phyloP scores from a whole-genome alignment of 2,888 invertebrate species.

The Amphipoea oculea region DNA sequence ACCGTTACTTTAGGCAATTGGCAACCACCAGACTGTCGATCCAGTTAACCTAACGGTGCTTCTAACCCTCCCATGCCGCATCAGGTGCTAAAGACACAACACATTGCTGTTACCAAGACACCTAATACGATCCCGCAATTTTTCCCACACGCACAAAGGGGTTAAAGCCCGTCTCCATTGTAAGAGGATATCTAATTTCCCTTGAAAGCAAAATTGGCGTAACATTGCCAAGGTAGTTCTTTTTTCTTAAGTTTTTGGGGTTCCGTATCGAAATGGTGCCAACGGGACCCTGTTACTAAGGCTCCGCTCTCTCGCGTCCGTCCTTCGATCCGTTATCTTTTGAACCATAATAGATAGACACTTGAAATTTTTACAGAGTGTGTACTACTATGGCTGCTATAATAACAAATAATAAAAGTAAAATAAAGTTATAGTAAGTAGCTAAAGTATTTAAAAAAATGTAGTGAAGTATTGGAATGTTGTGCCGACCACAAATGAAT shows the following conservation, averaged over 20 bases:
- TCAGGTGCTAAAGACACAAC: slow-evolving; percentile 71
- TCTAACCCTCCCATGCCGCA: slow-evolving; percentile 62
- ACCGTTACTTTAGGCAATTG: slow-evolving; percentile 50
- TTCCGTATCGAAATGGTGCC: background rate
- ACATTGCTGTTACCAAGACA: slow-evolving; percentile 72
- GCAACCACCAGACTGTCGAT: slow-evolving; percentile 13
- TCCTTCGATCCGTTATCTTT: background rate
- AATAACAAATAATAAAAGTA: background rate
- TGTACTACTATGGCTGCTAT: background rate
- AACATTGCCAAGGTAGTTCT: slow-evolving; percentile 85
- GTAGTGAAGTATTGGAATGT: no score
- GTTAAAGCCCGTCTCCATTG: slow-evolving; percentile 83
- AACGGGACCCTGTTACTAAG: background rate
- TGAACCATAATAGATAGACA: no score
- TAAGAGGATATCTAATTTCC: slow-evolving; percentile 90
- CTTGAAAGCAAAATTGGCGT: slow-evolving; percentile 90
- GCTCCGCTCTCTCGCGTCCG: background rate
- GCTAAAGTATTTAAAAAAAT: no score
- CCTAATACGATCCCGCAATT: slow-evolving; percentile 76
- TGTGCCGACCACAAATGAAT: background rate
- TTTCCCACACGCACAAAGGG: slow-evolving; percentile 88
- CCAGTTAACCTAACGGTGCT: slow-evolving; percentile 60
- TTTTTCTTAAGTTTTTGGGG: slow-evolving; percentile 48
- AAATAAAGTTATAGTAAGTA: no score
- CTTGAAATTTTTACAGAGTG: background rate